Percentiles rank a stretch among this genome's conserved stretches.
Evolutionary conservation across 2,113 vertebrate genomes (phyloP).

Genomic region (Pollimyrus isidori): DNA sequence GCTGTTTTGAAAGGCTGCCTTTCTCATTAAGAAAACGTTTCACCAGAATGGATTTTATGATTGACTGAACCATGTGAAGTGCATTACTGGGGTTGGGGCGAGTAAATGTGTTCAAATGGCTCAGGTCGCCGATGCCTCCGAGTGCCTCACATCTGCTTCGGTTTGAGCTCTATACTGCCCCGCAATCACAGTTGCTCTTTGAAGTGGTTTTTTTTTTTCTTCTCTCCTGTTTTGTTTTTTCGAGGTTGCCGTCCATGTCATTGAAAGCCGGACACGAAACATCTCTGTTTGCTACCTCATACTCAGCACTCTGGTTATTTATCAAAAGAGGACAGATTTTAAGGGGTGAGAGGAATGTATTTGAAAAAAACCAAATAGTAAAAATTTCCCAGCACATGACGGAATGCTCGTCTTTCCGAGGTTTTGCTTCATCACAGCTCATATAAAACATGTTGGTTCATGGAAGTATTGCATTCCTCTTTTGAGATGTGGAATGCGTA

Average conservation of each 20-base stretch:
- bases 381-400: constrained; percentile 31
- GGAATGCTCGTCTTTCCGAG: constrained; percentile 30
- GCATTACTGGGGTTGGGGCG: not conserved
- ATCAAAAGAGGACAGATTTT: not conserved
- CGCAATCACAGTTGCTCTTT: constrained; percentile 28
- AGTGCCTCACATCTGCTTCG: constrained; percentile 44
- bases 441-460: constrained; percentile 42
- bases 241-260: constrained; percentile 26
- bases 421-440: constrained; percentile 36
- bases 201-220: constrained; percentile 16
- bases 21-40: constrained; percentile 20
- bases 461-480: constrained; percentile 44
- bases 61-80: constrained; percentile 31
- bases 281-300: constrained; percentile 11
- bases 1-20: constrained; percentile 23
- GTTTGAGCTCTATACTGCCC: constrained; percentile 37
- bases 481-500: constrained; percentile 40
- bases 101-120: constrained; percentile 18
- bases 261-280: constrained; percentile 28
- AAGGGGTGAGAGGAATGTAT: not conserved
- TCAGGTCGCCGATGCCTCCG: constrained; percentile 34
- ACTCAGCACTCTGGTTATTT: constrained; percentile 22
- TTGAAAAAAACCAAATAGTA: not conserved
- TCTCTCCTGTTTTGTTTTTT: not conserved
- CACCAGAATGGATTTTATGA: constrained; percentile 41